Evolutionary conservation across 2,113 vertebrate genomes (phyloP).

Genomic region (Theristicus caerulescens): DNA sequence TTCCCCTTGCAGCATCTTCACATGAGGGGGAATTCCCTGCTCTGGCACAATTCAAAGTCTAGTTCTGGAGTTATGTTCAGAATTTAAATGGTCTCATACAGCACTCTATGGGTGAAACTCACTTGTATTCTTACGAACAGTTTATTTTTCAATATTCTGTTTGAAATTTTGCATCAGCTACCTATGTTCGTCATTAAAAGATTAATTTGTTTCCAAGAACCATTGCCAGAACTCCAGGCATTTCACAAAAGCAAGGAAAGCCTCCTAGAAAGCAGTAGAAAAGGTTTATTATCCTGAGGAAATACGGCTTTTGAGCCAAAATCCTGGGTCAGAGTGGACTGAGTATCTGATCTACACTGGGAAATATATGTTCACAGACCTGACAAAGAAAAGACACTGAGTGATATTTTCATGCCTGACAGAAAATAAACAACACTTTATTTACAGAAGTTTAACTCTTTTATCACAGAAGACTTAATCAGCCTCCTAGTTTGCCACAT

Average conservation of each 20-base stretch:
- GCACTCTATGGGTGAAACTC: conserved; percentile 1
- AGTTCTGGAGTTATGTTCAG: not conserved
- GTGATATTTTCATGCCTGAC: not conserved
- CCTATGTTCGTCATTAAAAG: not conserved
- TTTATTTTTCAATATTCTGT: conserved; percentile 31
- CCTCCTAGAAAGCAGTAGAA: not conserved
- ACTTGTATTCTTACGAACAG: not conserved
- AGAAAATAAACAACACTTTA: not conserved
- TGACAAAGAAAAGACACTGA: not conserved
- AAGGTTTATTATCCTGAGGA: not conserved
- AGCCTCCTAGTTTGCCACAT: not conserved
- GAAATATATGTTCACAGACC: not conserved
- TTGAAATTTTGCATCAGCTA: not conserved
- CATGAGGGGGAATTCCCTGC: not conserved
- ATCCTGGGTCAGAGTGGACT: not conserved
- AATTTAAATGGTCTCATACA: not conserved
- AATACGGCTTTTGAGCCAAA: not conserved
- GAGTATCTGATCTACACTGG: not conserved
- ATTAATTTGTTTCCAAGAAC: not conserved
- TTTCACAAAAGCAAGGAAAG: not conserved
- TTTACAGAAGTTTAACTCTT: not conserved
- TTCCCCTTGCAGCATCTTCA: not conserved
- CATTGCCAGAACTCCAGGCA: not conserved
- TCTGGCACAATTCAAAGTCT: not conserved
- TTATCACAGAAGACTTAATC: not conserved